Percentiles rank a stretch among this genome's conserved stretches.
Conservation (phyloP, 2,888 invertebrate species). For the Stegana nigrithorax region DNA sequence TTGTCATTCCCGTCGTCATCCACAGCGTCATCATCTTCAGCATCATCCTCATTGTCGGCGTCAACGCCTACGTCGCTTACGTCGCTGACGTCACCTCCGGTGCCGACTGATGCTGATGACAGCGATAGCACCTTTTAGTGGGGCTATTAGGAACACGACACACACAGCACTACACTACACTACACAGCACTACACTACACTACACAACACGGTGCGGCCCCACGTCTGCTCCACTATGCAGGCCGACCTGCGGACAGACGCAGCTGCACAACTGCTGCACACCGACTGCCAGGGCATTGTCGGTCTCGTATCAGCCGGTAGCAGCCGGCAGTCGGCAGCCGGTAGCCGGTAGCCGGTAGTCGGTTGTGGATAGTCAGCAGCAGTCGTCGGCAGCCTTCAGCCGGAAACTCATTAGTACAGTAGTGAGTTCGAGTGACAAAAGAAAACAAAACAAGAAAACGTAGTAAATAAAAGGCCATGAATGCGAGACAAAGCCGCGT, state of each 20-base stretch:
- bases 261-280: no score
- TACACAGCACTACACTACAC: no score
- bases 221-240: no score
- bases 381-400: slow-evolving; percentile 25
- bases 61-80: background rate
- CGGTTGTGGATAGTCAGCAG: background rate
- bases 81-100: background rate
- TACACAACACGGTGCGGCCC: no score
- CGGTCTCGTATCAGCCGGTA: no score
- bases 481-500: background rate
- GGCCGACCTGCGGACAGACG: no score
- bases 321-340: no score
- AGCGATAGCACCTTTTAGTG: slow-evolving; percentile 13
- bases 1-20: background rate
- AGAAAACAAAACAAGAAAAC: background rate
- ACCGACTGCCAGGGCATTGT: no score
- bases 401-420: slow-evolving; percentile 55
- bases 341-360: no score
- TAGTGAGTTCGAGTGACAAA: background rate
- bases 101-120: background rate
- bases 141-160: background rate
- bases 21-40: background rate
- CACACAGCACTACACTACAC: background rate
- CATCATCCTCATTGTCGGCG: background rate
- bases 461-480: background rate